phyloP scores from a whole-genome alignment of 2,888 invertebrate genomes.

The Drosophila ochracea region DNA sequence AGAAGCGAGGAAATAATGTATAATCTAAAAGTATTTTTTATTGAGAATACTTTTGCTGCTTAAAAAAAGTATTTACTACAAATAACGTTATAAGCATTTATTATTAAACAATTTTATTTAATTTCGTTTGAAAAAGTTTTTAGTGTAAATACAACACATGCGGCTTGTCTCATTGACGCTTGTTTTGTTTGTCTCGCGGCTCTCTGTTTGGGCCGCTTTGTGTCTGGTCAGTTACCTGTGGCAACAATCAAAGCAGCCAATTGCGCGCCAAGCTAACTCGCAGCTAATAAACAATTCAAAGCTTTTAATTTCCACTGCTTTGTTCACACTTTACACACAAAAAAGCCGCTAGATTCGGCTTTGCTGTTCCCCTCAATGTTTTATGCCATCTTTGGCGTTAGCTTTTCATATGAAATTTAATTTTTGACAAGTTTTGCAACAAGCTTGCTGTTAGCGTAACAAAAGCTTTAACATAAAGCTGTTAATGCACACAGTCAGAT shows the following conservation, averaged over 20 bases:
- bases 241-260: constrained; percentile 78
- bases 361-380: constrained; percentile 29
- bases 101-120: background rate
- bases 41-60: background rate
- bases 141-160: constrained; percentile 21
- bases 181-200: constrained; percentile 42
- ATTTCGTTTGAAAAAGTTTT: background rate
- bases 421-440: constrained; percentile 22
- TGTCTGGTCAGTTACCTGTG: constrained; percentile 84
- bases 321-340: constrained; percentile 38
- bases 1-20: background rate
- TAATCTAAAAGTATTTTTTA: background rate
- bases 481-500: background rate
- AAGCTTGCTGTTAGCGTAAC: constrained; percentile 30
- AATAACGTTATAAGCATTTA: background rate
- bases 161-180: constrained; percentile 33
- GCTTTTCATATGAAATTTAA: constrained; percentile 20
- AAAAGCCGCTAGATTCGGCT: constrained; percentile 57
- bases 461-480: constrained; percentile 16
- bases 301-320: constrained; percentile 40
- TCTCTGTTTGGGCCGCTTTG: constrained; percentile 83
- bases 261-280: constrained; percentile 59
- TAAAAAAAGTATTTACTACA: background rate
- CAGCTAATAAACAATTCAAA: constrained; percentile 59
- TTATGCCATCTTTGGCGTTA: constrained; percentile 1